These are phyloP conservation scores for Manacus vitellinus DNA, from an alignment of 2,113 vertebrate species.

Conservation along the genomic window DNA sequence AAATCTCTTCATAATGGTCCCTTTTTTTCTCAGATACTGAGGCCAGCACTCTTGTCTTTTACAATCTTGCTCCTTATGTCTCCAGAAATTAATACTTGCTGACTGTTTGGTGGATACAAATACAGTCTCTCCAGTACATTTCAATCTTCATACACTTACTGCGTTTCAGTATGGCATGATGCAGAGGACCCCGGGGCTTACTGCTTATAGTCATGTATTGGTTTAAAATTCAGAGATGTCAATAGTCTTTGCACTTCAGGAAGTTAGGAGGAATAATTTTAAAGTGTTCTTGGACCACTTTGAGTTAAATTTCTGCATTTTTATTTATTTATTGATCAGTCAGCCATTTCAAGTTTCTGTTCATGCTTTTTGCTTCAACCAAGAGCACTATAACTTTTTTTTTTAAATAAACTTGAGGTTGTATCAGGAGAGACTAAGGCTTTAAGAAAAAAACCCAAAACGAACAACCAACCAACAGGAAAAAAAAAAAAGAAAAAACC, in stretches of 20 bases:
- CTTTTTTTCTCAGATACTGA: background rate
- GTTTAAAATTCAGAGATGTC: background rate
- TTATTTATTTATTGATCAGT: background rate
- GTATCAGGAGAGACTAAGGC: background rate
- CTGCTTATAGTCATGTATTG: background rate
- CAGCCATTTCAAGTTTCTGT: background rate
- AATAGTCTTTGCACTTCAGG: background rate
- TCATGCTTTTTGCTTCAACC: background rate
- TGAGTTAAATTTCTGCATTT: background rate
- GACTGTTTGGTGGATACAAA: background rate
- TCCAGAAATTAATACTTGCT: background rate
- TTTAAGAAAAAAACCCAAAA: background rate
- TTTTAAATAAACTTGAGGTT: background rate
- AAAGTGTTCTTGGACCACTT: background rate
- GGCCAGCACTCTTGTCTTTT: background rate
- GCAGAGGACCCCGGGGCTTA: background rate
- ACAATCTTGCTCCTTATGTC: background rate
- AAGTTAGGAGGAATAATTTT: background rate
- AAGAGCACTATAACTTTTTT: background rate
- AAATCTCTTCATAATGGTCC: background rate
- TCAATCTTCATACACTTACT: background rate
- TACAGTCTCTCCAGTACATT: background rate
- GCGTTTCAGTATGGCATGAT: background rate
- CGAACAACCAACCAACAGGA: no score
- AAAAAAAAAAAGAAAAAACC: fast-evolving